phyloP scores from a whole-genome alignment of 2,113 vertebrate species.

The Platichthys stellatus region DNA sequence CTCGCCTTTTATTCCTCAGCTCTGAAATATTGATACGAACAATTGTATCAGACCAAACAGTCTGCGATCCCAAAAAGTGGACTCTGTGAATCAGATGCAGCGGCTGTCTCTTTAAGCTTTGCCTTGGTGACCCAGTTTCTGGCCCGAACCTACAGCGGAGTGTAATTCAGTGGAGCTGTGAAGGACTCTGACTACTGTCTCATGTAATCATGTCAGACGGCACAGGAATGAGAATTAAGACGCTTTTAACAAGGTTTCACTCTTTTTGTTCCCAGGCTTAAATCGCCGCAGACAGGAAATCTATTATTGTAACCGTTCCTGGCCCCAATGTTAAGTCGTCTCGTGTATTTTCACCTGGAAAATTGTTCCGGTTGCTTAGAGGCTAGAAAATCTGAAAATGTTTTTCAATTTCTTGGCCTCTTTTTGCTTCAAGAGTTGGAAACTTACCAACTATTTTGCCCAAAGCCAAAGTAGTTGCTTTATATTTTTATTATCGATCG shows the following conservation, averaged over 20 bases:
- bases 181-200: constrained; percentile 74
- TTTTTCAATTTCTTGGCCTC: neutral
- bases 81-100: constrained; percentile 36
- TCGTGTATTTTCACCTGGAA: constrained; percentile 13
- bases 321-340: constrained; percentile 23
- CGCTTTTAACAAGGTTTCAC: constrained; percentile 62
- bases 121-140: constrained; percentile 79
- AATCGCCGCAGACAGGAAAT: constrained; percentile 23
- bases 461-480: constrained; percentile 23
- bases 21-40: neutral
- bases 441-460: constrained; percentile 29
- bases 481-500: constrained; percentile 32
- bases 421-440: constrained; percentile 17
- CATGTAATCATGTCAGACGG: constrained; percentile 74
- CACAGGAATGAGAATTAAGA: constrained; percentile 65
- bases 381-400: constrained; percentile 17
- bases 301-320: constrained; percentile 16
- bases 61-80: constrained; percentile 28
- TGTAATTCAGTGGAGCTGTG: constrained; percentile 73
- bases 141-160: constrained; percentile 65
- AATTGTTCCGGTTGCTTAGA: constrained; percentile 12
- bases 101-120: constrained; percentile 72
- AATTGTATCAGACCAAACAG: constrained; percentile 7
- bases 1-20: neutral
- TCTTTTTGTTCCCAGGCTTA: constrained; percentile 32